Conservation (phyloP, 2,797 vertebrate species). For the Siniperca undulata region DNA sequence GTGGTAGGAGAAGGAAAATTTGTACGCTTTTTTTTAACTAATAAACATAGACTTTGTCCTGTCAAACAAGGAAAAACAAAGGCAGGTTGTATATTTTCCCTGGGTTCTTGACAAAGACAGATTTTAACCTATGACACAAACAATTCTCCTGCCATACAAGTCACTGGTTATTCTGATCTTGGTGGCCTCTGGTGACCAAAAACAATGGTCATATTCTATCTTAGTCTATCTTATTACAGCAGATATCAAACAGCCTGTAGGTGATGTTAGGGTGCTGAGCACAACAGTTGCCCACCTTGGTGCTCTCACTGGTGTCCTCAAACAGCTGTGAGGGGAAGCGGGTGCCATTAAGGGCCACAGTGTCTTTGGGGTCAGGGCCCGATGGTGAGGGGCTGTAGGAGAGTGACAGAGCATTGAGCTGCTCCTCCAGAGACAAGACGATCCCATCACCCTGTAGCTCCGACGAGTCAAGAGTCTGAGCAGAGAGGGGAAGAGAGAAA, state of each 20-base stretch:
- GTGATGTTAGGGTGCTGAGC: neutral
- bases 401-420: constrained; percentile 91
- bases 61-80: neutral
- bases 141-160: neutral
- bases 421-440: constrained; percentile 92
- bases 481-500: neutral
- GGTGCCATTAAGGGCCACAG: constrained; percentile 89
- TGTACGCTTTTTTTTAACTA: no score
- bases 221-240: neutral
- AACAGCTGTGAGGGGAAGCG: constrained; percentile 88
- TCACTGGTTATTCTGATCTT: neutral
- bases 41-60: neutral
- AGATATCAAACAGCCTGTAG: neutral
- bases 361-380: constrained; percentile 79
- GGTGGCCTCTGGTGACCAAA: neutral
- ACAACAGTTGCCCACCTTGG: constrained; percentile 86
- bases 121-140: neutral
- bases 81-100: neutral
- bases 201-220: neutral
- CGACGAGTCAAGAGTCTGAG: constrained; percentile 89
- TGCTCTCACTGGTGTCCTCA: constrained; percentile 87
- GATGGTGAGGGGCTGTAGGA: constrained; percentile 68
- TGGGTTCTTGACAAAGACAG: neutral
- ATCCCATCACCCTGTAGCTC: constrained; percentile 92
- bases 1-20: neutral